phyloP scores from a whole-genome alignment of 2,888 invertebrate genomes.

The Sipha maydis region DNA sequence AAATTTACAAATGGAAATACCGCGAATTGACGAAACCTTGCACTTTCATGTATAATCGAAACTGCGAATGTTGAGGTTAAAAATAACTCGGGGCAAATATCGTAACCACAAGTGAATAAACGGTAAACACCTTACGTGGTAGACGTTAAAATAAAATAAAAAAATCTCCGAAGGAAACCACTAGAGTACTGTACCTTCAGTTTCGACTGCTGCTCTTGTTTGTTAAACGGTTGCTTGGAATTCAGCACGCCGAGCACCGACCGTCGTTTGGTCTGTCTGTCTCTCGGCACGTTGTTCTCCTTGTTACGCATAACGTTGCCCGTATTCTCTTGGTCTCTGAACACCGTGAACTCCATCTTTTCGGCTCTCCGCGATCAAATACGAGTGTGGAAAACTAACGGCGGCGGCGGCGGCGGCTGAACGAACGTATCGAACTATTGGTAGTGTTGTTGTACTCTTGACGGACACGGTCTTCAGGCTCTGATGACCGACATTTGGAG shows the following conservation, averaged over 20 bases:
- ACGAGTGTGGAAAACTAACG: too few species aligned
- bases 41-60: too few species aligned
- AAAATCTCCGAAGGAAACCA: background rate
- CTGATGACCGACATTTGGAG: background rate
- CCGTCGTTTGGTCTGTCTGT: constrained; percentile 36
- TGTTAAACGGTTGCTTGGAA: constrained; percentile 64
- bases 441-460: background rate
- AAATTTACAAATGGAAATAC: background rate
- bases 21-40: too few species aligned
- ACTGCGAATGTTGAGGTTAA: background rate
- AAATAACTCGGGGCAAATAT: background rate
- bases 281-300: constrained; percentile 32
- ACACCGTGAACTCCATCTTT: constrained; percentile 68
- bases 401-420: background rate
- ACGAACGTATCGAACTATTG: background rate
- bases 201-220: constrained; percentile 18
- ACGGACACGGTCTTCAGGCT: too few species aligned
- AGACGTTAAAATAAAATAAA: background rate
- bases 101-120: background rate
- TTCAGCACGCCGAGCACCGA: constrained; percentile 75
- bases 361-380: constrained; percentile 65
- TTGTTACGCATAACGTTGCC: constrained; percentile 50
- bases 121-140: background rate
- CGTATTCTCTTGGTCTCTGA: constrained; percentile 71
- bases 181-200: constrained; percentile 10